Evolutionary conservation across 2,888 invertebrate genomes (phyloP), one percentile per base, ranked within the genome.

Genomic region (Leptopilina syphax): DNA sequence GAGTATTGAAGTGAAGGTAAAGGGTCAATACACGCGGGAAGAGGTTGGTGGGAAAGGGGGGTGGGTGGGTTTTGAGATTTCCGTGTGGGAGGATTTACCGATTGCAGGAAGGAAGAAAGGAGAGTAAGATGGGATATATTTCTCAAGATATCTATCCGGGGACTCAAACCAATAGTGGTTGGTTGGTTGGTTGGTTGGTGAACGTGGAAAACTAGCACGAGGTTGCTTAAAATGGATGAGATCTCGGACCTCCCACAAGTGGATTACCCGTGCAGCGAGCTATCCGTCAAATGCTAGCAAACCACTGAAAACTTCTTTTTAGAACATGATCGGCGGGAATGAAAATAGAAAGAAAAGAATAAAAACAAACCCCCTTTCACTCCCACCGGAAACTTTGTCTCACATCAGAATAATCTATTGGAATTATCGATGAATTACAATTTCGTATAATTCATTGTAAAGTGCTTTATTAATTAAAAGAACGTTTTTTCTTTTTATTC

Each of bases 201-300:
- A 77, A 68, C 66, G 50, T 77, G 83, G 85, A 44, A 34, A 86
- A 85, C 84, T 85, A 81, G 87, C 82, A 88, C 85, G 86, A 83
- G 86, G 86, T 88, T 86, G 86, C 85, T 85, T 83, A 84, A 85
- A 85, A 85, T 86, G 84, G 85, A 86, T 84, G 84, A 84, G 84
- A 84, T 86, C 83, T 84, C 81, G 80, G 82, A 87, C 85, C 84
- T 86, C 83, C 83, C 82, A 82, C 84, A 84, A 88, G 86, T 88
- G 87, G 86, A 88, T 88, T 88, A 88, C 87, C 85, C 82, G 79
- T 79, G 81, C 77, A 86, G 85, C 80, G 84, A 83, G 85, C 85
- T 83, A 86, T 85, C 86, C 84, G 85, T 86, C 86, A 84, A 86
- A 81, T 81, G 83, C 79, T 79, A 66, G 77, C 77, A 82, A 34